phyloP scores from a whole-genome alignment of 1,140 invertebrate genomes.

The Myzus persicae region DNA sequence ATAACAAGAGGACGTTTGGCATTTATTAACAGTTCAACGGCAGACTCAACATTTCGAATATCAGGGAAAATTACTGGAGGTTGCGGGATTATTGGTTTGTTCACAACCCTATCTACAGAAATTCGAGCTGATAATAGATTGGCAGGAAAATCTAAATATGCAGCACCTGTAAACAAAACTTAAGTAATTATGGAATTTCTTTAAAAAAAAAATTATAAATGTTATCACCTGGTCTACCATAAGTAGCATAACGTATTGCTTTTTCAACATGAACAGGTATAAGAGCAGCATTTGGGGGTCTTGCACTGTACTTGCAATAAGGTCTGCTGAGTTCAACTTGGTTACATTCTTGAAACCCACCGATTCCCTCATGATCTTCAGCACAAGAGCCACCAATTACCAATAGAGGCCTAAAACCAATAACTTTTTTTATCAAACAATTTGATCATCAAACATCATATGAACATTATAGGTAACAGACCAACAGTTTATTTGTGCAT shows the following conservation, averaged over 20 bases:
- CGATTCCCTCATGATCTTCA: slow-evolving; percentile 89
- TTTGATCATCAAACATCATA: neutral
- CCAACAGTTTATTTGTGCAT: slow-evolving; percentile 96
- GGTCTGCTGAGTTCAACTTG: slow-evolving; percentile 85
- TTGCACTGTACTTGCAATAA: slow-evolving; percentile 89
- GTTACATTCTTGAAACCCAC: slow-evolving; percentile 94
- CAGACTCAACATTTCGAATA: slow-evolving; percentile 71
- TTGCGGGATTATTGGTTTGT: slow-evolving; percentile 65
- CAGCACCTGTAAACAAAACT: slow-evolving; percentile 68
- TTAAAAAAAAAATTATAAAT: neutral
- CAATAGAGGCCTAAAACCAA: slow-evolving; percentile 76
- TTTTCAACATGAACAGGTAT: slow-evolving; percentile 94
- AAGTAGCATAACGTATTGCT: slow-evolving; percentile 82
- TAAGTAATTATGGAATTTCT: neutral
- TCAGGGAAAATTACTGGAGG: slow-evolving; percentile 77
- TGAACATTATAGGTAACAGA: slow-evolving; percentile 63
- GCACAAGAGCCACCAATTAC: slow-evolving; percentile 91
- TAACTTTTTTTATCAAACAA: neutral
- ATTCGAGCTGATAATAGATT: slow-evolving; percentile 71
- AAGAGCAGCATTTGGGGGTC: slow-evolving; percentile 80
- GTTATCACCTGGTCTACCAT: slow-evolving; percentile 79
- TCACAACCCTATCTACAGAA: neutral
- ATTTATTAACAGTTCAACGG: slow-evolving; percentile 73
- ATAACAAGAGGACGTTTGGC: slow-evolving; percentile 87
- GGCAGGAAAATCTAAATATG: slow-evolving; percentile 90